Percentiles rank a stretch among this genome's conserved stretches.
Evolutionary conservation across 2,797 vertebrate genomes (phyloP).

Genomic region (Hydrolagus colliei): DNA sequence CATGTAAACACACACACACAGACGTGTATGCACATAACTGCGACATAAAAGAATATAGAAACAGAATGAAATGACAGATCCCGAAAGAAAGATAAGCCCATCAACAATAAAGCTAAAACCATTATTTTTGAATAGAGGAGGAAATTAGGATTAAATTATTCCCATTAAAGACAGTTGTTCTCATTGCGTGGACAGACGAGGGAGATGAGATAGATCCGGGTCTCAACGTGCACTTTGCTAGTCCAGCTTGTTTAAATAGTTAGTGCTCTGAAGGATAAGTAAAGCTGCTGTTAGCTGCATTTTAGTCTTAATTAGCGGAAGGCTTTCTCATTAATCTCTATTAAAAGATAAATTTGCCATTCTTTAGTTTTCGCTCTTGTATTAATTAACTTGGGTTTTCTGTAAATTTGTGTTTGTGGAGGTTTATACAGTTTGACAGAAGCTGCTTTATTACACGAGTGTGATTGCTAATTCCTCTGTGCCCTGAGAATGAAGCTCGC

Average conservation of each 20-base stretch:
- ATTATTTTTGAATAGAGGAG: neutral
- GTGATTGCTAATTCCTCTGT: neutral
- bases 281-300: conserved; percentile 16
- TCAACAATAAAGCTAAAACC: neutral
- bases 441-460: neutral
- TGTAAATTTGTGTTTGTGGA: neutral
- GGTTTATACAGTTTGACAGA: neutral
- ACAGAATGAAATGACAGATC: neutral
- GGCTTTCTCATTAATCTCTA: conserved; percentile 5
- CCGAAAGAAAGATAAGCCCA: neutral
- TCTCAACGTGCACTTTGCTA: neutral
- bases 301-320: neutral
- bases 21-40: no score
- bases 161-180: no score
- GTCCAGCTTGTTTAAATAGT: conserved; percentile 21
- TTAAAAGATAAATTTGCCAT: conserved; percentile 25
- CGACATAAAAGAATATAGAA: neutral
- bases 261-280: neutral
- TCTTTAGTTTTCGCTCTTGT: neutral
- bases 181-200: neutral
- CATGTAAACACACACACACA: no score
- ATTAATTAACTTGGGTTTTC: conserved; percentile 23
- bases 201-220: neutral
- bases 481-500: neutral
- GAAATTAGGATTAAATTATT: no score